A percentile compares a stretch with the other conserved stretches of the same genome.
Conservation (phyloP, 1,140 invertebrate species). For the Aphaenogaster ashmeadi region DNA sequence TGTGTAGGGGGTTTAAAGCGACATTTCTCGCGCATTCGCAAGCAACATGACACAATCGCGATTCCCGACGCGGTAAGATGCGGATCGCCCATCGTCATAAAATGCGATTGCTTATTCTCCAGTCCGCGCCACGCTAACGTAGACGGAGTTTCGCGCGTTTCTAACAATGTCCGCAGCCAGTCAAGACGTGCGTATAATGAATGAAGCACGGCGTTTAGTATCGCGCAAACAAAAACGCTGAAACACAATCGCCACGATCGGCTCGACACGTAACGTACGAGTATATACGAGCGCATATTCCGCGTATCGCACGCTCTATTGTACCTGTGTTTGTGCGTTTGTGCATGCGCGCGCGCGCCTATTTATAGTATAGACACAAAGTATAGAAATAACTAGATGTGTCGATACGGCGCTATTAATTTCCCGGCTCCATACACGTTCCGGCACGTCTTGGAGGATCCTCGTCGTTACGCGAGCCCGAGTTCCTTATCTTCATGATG, state of each 20-base stretch:
- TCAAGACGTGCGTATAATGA: slow-evolving; percentile 38
- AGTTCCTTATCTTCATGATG: slow-evolving; percentile 57
- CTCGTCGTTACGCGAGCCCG: slow-evolving; percentile 13
- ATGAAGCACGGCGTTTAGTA: slow-evolving; percentile 22
- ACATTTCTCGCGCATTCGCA: not conserved
- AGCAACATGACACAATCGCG: not conserved
- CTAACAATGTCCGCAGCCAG: slow-evolving; percentile 20
- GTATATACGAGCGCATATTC: slow-evolving; percentile 14
- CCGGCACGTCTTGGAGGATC: slow-evolving; percentile 63
- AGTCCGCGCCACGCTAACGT: not conserved
- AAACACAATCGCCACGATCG: slow-evolving; percentile 38
- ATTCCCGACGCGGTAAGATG: slow-evolving; percentile 9
- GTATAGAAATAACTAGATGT: slow-evolving; percentile 56
- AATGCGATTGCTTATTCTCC: slow-evolving; percentile 15
- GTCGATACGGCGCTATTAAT: slow-evolving; percentile 53
- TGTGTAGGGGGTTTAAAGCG: not conserved
- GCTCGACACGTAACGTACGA: slow-evolving; percentile 25
- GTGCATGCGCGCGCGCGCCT: not conserved
- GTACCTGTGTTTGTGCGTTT: not conserved
- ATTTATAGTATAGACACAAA: slow-evolving; percentile 50
- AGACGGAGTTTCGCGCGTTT: slow-evolving; percentile 11
- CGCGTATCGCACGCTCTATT: not conserved
- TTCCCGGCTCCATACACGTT: slow-evolving; percentile 49
- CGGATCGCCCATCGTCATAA: slow-evolving; percentile 14
- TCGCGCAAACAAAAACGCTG: slow-evolving; percentile 17